These are phyloP conservation scores for Artibeus lituratus DNA, from an alignment of 2,797 vertebrate genomes.

Conservation along the genomic window DNA sequence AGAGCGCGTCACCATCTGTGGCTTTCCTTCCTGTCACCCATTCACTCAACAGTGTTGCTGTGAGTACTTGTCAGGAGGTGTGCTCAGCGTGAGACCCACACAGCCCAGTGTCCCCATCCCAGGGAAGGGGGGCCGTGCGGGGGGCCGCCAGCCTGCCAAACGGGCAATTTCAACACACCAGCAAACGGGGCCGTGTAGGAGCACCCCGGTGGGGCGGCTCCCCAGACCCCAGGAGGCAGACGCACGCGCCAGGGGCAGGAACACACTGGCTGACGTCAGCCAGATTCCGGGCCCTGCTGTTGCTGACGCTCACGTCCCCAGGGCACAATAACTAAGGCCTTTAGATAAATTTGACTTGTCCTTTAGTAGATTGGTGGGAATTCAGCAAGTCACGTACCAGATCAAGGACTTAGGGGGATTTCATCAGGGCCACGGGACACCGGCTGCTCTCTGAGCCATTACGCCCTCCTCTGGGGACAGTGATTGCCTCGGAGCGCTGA, in stretches of 20 bases:
- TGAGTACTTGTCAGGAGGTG: rapidly evolving
- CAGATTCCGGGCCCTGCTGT: rapidly evolving
- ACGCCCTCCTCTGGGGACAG: rapidly evolving
- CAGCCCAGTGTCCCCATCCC: rapidly evolving
- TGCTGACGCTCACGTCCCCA: rapidly evolving
- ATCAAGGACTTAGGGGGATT: background rate
- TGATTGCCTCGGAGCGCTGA: background rate
- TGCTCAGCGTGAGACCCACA: rapidly evolving
- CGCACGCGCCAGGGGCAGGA: rapidly evolving
- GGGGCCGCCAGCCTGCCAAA: background rate
- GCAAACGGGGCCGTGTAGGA: rapidly evolving
- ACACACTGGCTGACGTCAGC: too few relatives aligned
- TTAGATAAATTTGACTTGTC: background rate
- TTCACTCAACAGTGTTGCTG: rapidly evolving
- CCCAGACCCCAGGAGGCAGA: background rate
- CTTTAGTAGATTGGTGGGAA: background rate
- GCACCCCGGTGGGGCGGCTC: rapidly evolving
- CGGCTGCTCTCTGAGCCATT: background rate
- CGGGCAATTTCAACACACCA: background rate
- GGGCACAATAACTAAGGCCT: rapidly evolving
- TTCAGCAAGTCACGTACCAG: background rate
- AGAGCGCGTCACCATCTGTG: rapidly evolving
- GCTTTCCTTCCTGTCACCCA: rapidly evolving
- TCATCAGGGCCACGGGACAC: rapidly evolving
- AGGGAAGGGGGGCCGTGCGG: background rate